Evolutionary conservation across 2,113 vertebrate species (phyloP), one percentile per base, ranked within the genome.

Genomic region (Hydropotes inermis): DNA sequence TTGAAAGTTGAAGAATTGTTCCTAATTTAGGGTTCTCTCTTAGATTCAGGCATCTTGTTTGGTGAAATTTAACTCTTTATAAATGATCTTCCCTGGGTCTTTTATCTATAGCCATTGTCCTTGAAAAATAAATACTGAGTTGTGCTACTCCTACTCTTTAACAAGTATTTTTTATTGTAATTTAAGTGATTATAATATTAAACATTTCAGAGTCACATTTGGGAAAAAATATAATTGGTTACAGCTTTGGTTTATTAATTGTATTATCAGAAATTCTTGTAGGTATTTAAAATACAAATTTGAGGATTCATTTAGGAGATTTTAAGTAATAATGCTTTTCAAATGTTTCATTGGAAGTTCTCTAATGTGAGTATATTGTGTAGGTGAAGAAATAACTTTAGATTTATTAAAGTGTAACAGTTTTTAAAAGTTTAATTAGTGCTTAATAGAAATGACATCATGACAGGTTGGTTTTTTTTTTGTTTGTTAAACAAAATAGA

Each of bases 181-280:
- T 78, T 89, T 30, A 97, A 58, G 15, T 84, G 19, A 36, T 90
- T 92, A 50, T 78, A 60, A 81, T 83, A 67, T 87, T 85, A 98
- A 87, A 78, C 11, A 87, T 89, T 97, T 76, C 21, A 70, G 10
- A 64, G 60, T 94, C 39, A 87, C 10, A 57, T 95, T 96, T 93
- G 78, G 57, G 45, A 87, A 85, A 86, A 64, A 88, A 70, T 27
- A 67, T 78, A 47, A 74, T 57, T 74, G 30, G 39, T 90, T 91
- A 57, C n/a, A 97, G 25, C 94, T 97, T 89, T 67, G 28, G 28
- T 87, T 96, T 95, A 89, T 92, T 89, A 81, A 86, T 67, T 97
- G 3, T 95, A 43, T 85, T 54, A 3, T 61, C 43, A 91, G 52
- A 36, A 1, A 19, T 85, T 95, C 76, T 83, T 82, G 94, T 96